Conservation (phyloP, 1,140 invertebrate species). For the Linepithema humile region DNA sequence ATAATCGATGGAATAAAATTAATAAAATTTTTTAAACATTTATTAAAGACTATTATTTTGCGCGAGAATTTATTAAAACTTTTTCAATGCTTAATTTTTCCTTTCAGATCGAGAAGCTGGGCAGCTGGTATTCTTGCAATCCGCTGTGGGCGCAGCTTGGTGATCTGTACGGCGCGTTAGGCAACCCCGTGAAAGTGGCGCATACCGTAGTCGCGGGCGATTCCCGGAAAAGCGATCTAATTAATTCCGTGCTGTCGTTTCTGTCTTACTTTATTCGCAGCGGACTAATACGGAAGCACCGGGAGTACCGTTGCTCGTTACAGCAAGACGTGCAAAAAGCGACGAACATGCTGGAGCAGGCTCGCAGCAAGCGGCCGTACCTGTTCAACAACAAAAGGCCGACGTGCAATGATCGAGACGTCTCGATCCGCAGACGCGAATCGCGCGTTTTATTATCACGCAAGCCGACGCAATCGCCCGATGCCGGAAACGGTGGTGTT, state of each 20-base stretch:
- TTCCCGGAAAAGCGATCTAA: constrained; percentile 86
- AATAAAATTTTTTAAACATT: background rate
- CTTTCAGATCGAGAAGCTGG: constrained; percentile 82
- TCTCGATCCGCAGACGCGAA: background rate
- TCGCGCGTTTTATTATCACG: constrained; percentile 6
- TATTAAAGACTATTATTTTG: background rate
- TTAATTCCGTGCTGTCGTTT: constrained; percentile 88
- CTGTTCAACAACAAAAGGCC: constrained; percentile 48
- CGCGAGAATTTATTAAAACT: background rate
- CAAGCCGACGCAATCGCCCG: background rate
- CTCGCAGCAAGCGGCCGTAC: constrained; percentile 66
- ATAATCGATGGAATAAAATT: background rate
- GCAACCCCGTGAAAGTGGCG: constrained; percentile 89
- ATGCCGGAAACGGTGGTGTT: constrained; percentile 7
- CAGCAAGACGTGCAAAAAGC: constrained; percentile 78
- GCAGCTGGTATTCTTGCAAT: constrained; percentile 87
- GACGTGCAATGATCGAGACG: constrained; percentile 44
- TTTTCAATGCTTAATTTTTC: constrained; percentile 12
- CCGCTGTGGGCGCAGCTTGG: constrained; percentile 94
- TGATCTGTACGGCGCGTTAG: constrained; percentile 93
- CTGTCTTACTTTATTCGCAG: constrained; percentile 92
- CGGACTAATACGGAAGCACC: constrained; percentile 75
- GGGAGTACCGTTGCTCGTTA: constrained; percentile 71
- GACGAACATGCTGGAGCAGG: constrained; percentile 69
- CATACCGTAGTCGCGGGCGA: constrained; percentile 92